Evolutionary conservation across 1,140 invertebrate species (phyloP).

Genomic region (Papilio xuthus): DNA sequence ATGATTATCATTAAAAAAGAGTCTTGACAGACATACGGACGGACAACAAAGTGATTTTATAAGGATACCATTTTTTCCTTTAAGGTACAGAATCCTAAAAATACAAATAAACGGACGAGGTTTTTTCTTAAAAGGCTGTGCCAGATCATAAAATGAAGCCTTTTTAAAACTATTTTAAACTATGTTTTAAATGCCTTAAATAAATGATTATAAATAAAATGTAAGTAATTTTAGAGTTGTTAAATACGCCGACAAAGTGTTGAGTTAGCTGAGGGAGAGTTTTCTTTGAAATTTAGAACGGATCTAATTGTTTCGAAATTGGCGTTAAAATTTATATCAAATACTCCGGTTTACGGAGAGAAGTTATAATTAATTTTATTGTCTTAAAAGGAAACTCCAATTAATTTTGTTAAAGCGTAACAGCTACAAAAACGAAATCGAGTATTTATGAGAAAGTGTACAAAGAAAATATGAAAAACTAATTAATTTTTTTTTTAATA

Average conservation of each 20-base stretch:
- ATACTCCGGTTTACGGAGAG: constrained; percentile 19
- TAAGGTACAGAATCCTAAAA: too few species aligned
- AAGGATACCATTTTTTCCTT: too few species aligned
- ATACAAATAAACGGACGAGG: too few species aligned
- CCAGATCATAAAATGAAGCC: background rate
- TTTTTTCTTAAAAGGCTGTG: too few species aligned
- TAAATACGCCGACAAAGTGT: background rate
- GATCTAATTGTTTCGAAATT: constrained; percentile 36
- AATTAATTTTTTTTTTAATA: too few species aligned
- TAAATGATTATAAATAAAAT: background rate
- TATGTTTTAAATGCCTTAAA: background rate
- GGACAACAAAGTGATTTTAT: too few species aligned
- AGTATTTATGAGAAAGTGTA: background rate
- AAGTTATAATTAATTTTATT: constrained; percentile 35
- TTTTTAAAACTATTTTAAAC: background rate
- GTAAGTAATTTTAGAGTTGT: background rate
- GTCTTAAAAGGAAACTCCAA: constrained; percentile 23
- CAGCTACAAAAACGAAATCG: background rate
- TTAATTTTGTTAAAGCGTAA: constrained; percentile 9
- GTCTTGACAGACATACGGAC: too few species aligned
- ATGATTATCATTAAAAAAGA: too few species aligned
- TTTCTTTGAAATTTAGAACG: constrained; percentile 32
- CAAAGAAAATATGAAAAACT: too few species aligned
- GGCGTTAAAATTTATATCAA: constrained; percentile 37
- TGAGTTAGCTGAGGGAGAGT: constrained; percentile 14